Evolutionary conservation across 1,140 invertebrate species (phyloP).

Genomic region (Procambarus clarkii): DNA sequence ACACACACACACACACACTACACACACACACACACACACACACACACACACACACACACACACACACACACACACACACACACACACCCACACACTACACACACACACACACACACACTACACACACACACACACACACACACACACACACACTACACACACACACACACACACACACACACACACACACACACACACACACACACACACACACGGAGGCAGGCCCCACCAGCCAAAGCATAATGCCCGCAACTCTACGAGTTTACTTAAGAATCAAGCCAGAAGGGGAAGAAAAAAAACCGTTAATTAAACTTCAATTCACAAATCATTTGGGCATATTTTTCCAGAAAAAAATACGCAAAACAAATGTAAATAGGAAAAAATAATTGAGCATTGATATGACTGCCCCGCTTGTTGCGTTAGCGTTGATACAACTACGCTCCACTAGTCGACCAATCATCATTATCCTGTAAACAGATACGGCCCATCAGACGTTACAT

Average conservation of each 20-base stretch:
- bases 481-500: neutral
- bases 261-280: neutral
- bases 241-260: neutral
- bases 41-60: too few relatives aligned
- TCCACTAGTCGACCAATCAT: neutral
- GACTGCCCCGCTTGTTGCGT: too few relatives aligned
- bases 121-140: too few relatives aligned
- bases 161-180: neutral
- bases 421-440: neutral
- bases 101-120: too few relatives aligned
- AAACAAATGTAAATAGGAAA: slow-evolving; percentile 1
- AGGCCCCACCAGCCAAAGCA: neutral
- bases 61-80: too few relatives aligned
- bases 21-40: too few relatives aligned
- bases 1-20: too few relatives aligned
- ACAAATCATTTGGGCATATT: slow-evolving; percentile 1
- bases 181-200: neutral
- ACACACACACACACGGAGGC: neutral
- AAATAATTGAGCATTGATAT: neutral
- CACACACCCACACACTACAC: too few relatives aligned
- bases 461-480: neutral
- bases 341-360: neutral
- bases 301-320: slow-evolving; percentile 29
- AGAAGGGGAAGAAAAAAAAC: neutral
- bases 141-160: too few relatives aligned